Evolutionary conservation across 2,888 invertebrate genomes (phyloP).

Genomic region (Invenusta paracnida): DNA sequence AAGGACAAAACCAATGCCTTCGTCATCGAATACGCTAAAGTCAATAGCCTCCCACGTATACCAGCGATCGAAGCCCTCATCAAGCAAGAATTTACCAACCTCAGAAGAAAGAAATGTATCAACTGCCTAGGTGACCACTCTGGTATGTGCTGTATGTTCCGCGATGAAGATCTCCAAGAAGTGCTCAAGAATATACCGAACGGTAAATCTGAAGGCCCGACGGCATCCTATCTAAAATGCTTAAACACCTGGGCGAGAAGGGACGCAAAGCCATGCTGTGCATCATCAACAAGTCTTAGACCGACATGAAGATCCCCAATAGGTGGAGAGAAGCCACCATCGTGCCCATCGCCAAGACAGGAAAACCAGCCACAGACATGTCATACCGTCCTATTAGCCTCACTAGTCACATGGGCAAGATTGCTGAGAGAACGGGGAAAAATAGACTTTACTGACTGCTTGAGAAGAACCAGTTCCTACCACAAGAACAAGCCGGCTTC

Average conservation of each 20-base stretch:
- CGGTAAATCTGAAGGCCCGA: background rate
- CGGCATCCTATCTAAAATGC: background rate
- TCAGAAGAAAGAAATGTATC: background rate
- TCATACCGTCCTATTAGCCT: background rate
- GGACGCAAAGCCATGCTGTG: background rate
- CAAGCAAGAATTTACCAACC: background rate
- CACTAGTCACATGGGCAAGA: background rate
- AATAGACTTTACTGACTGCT: background rate
- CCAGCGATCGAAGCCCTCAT: background rate
- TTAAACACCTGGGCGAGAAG: background rate
- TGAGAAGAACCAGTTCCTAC: too few relatives aligned
- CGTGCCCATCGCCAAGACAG: background rate
- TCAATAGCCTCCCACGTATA: background rate
- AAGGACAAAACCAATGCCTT: background rate
- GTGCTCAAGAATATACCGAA: constrained; percentile 4
- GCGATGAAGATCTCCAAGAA: background rate
- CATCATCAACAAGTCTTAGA: background rate
- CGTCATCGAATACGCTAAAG: background rate
- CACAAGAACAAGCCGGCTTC: too few relatives aligned
- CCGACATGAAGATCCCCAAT: background rate
- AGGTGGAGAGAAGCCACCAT: background rate
- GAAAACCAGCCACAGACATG: background rate
- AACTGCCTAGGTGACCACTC: background rate
- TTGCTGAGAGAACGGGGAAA: background rate
- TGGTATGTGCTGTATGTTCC: background rate